Conservation (phyloP, 2,888 invertebrate genomes). For the Lapara coniferarum region DNA sequence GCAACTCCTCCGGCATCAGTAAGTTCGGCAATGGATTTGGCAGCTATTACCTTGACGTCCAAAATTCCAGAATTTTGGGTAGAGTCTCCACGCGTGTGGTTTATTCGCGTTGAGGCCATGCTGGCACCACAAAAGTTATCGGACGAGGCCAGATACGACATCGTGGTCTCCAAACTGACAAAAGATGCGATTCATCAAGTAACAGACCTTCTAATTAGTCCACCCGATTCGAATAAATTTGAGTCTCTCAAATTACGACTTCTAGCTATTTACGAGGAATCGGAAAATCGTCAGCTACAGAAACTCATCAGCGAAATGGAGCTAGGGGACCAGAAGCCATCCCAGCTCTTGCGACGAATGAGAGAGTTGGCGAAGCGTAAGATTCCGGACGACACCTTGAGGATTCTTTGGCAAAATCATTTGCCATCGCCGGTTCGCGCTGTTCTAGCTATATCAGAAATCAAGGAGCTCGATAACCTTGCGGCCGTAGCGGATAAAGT, state of each 20-base stretch:
- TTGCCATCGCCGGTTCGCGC: background rate
- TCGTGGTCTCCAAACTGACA: background rate
- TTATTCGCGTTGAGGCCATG: too few relatives aligned
- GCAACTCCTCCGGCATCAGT: too few relatives aligned
- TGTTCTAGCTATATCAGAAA: background rate
- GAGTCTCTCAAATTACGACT: conserved; percentile 4
- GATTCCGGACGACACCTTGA: background rate
- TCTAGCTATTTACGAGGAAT: background rate
- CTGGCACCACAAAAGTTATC: too few relatives aligned
- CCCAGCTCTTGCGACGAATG: too few relatives aligned
- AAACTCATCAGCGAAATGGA: too few relatives aligned
- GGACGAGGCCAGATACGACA: background rate
- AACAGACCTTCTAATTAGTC: background rate
- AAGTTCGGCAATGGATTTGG: too few relatives aligned
- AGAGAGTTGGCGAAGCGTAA: background rate
- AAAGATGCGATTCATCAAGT: conserved; percentile 3
- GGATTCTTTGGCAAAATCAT: conserved; percentile 6
- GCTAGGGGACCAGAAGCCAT: too few relatives aligned
- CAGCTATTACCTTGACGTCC: too few relatives aligned
- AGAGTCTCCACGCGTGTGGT: too few relatives aligned
- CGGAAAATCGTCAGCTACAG: too few relatives aligned
- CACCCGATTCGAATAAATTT: background rate
- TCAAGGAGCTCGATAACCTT: background rate
- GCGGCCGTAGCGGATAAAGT: background rate
- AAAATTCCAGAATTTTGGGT: too few relatives aligned